These are phyloP conservation scores for Rhinolophus sinicus DNA, from an alignment of 2,113 vertebrate species.

Conservation along the genomic window DNA sequence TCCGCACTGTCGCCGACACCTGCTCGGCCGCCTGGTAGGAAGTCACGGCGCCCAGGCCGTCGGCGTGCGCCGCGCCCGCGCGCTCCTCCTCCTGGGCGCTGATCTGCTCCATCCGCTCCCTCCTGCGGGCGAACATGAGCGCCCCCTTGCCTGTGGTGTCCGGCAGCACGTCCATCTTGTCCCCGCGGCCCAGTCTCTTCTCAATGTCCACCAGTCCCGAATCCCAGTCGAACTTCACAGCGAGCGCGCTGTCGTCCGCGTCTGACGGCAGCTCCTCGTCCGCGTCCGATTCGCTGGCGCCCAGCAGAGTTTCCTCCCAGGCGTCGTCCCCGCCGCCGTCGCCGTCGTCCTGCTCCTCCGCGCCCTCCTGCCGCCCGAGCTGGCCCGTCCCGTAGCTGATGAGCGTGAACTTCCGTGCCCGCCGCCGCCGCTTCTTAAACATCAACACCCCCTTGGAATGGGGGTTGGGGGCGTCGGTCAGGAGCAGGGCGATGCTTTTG, in stretches of 20 bases:
- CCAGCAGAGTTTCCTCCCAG: conserved; percentile 83
- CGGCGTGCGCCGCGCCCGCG: neutral
- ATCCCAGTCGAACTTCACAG: conserved; percentile 93
- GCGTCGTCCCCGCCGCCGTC: conserved; percentile 84
- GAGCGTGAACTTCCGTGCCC: conserved; percentile 96
- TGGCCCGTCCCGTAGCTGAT: conserved; percentile 99
- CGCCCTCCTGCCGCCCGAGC: conserved; percentile 88
- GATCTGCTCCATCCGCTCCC: conserved; percentile 96
- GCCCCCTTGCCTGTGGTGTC: conserved; percentile 96
- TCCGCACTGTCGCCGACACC: conserved; percentile 72
- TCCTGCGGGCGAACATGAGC: conserved; percentile 95
- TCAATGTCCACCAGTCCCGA: conserved; percentile 93
- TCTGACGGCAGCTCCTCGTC: conserved; percentile 91
- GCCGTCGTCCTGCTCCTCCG: conserved; percentile 84
- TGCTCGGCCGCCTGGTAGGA: conserved; percentile 82
- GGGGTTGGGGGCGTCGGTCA: conserved; percentile 94
- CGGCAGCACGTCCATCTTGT: conserved; percentile 93
- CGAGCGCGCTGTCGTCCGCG: conserved; percentile 84
- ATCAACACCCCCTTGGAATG: conserved; percentile 98
- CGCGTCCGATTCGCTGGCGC: conserved; percentile 89
- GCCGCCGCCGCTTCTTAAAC: conserved; percentile 97
- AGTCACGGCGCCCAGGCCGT: conserved; percentile 75
- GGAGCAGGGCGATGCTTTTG: conserved; percentile 97
- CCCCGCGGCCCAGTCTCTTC: conserved; percentile 86
- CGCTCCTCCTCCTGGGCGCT: conserved; percentile 87